These are phyloP conservation scores for Stratiolaelaps scimitus DNA, from an alignment of 1,140 invertebrate genomes.

Conservation along the genomic window DNA sequence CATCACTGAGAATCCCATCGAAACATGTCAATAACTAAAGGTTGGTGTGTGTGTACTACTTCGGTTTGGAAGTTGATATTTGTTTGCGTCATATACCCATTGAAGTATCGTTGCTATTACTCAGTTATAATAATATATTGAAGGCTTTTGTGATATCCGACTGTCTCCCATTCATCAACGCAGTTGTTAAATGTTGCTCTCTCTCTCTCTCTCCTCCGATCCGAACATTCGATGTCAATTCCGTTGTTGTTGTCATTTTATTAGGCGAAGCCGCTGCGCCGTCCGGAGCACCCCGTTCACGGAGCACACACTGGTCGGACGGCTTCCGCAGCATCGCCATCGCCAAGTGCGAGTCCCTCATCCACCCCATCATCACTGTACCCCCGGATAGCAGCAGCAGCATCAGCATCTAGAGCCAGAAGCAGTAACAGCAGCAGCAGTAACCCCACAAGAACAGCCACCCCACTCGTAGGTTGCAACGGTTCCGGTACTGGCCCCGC, in stretches of 20 bases:
- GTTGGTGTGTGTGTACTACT: not conserved
- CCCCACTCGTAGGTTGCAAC: too few relatives aligned
- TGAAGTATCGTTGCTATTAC: too few relatives aligned
- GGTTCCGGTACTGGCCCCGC: not conserved
- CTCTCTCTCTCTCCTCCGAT: too few relatives aligned
- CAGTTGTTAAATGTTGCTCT: too few relatives aligned
- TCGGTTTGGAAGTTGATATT: too few relatives aligned
- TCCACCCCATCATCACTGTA: not conserved
- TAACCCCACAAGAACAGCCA: not conserved
- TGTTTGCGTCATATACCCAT: too few relatives aligned
- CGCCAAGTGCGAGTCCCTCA: not conserved
- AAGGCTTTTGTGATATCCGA: too few relatives aligned
- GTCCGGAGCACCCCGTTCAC: conserved; percentile 1
- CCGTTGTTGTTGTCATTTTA: not conserved
- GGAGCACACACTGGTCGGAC: not conserved
- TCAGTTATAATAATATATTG: too few relatives aligned
- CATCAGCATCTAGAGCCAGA: conserved; percentile 7
- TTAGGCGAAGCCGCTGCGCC: conserved; percentile 26
- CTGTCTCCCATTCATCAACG: too few relatives aligned
- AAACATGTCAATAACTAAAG: conserved; percentile 27
- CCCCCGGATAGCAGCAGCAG: conserved; percentile 3
- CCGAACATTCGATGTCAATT: too few relatives aligned
- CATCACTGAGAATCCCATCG: conserved; percentile 26
- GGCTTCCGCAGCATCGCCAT: conserved; percentile 27
- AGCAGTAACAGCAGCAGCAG: conserved; percentile 7